Evolutionary conservation across 1,140 invertebrate species (phyloP), one percentile per base, ranked within the genome.

Genomic region (Acromyrmex charruanus): DNA sequence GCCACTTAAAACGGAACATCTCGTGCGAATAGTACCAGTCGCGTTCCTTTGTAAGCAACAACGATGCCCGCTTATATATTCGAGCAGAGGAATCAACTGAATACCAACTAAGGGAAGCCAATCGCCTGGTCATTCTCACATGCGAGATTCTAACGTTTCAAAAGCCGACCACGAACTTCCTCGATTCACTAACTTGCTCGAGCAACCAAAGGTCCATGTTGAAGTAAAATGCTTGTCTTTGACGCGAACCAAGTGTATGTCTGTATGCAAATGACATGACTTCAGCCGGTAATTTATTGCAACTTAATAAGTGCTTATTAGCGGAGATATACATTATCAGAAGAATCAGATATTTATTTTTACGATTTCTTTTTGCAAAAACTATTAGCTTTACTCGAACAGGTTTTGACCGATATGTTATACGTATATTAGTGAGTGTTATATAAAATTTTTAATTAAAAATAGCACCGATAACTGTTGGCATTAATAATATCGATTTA

Each of bases 71-170:
- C 59, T 44, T 77, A 55, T 66, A 58, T 69, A 77, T 63, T 65
- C 49, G 53, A 21, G 44, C 25, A 35, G 71, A 63, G 77, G 49
- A 87, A 87, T 63, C 63, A 75, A n/a, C 53, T 79, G 89, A 89
- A 90, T 90, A 85, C 49, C 25, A 90, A 90, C 58, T 85, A 90
- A 79, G 79, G n/a, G 55, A 58, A 59, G 53, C 77, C 88, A 90
- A 90, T 90, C 85, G 89, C 77, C 25, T 58, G 55, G 69, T 72
- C 68, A 61, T 75, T n/a, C 14, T 28, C 49, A 44, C 49, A 61
- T 84, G 31, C 68, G 9, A 18, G 35, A 12, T 65, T 61, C 80
- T 58, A 86, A 82, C 77, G 77, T 80, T 68, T 74, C 61, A 66
- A 55, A 55, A 77, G 63, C 77, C 75, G 35, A 39, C 39, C 6